Percentiles rank a stretch among this genome's conserved stretches.
These are phyloP conservation scores for Creontiades dilutus DNA, from an alignment of 2,888 invertebrate genomes.

Conservation along the genomic window DNA sequence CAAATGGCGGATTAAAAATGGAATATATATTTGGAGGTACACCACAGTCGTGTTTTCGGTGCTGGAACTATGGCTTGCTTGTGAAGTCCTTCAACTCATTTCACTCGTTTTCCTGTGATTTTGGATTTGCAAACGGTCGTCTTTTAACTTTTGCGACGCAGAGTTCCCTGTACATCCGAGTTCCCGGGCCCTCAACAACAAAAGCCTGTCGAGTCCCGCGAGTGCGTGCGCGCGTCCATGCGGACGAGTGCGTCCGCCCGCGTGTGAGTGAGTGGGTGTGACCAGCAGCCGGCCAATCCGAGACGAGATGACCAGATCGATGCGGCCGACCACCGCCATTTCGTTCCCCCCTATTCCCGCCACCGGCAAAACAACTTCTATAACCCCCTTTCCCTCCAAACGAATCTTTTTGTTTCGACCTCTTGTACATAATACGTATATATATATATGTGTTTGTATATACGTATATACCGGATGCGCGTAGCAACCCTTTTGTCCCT, in stretches of 20 bases:
- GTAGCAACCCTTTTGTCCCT: too few species aligned
- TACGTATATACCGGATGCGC: too few species aligned
- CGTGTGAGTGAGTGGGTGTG: slow-evolving; percentile 61
- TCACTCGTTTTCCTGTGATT: too few species aligned
- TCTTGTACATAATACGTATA: not conserved
- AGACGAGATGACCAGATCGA: slow-evolving; percentile 62
- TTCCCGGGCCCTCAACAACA: not conserved
- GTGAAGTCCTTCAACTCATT: too few species aligned
- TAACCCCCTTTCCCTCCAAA: slow-evolving; percentile 22
- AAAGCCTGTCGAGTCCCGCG: not conserved
- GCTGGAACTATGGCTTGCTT: too few species aligned
- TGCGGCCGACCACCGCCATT: slow-evolving; percentile 67
- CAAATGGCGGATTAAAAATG: too few species aligned
- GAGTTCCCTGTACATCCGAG: not conserved
- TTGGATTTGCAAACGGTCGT: too few species aligned
- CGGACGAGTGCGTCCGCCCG: not conserved
- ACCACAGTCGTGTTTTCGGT: too few species aligned
- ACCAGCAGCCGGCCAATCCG: slow-evolving; percentile 58
- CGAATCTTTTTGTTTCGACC: slow-evolving; percentile 30
- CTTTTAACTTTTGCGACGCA: not conserved
- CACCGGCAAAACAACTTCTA: slow-evolving; percentile 37
- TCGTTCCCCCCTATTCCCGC: slow-evolving; percentile 5
- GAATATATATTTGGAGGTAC: too few species aligned
- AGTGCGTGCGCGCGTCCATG: not conserved
- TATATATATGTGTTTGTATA: not conserved